phyloP scores from a whole-genome alignment of 2,113 vertebrate species.

The Lipophrys pholis region DNA sequence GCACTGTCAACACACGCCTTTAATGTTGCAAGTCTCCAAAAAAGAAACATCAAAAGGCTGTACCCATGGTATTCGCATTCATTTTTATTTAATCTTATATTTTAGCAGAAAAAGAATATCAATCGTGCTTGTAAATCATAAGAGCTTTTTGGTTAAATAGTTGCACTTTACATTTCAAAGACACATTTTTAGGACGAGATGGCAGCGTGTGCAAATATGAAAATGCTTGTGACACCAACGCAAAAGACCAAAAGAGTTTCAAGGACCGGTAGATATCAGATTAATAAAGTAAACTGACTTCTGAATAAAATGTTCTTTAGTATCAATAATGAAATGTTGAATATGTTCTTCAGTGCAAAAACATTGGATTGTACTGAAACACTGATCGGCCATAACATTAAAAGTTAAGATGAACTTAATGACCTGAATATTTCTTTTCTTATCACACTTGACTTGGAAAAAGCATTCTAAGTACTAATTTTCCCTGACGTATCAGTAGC shows the following conservation, averaged over 20 bases:
- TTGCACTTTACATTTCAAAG: conserved; percentile 51
- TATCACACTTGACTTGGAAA: no score
- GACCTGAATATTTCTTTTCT: no score
- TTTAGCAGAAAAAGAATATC: conserved; percentile 35
- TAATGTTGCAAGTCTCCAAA: conserved; percentile 48
- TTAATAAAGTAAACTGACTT: neutral
- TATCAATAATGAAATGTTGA: no score
- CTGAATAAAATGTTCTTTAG: no score
- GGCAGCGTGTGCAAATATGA: conserved; percentile 1
- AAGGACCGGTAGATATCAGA: conserved; percentile 2
- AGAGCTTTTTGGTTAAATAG: conserved; percentile 28
- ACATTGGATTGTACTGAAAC: no score
- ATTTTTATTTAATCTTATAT: conserved; percentile 48
- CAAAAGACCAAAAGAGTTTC: conserved; percentile 23
- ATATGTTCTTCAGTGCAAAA: no score
- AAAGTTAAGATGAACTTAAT: no score
- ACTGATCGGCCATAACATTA: no score
- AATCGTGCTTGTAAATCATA: conserved; percentile 1
- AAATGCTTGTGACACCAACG: conserved; percentile 34
- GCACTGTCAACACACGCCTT: conserved; percentile 66
- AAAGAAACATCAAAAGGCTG: conserved; percentile 61
- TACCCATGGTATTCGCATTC: conserved; percentile 26
- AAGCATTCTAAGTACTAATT: no score
- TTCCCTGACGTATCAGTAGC: no score
- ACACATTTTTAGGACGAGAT: conserved; percentile 19